Base-by-base conservation (phyloP, 2,888 invertebrate species). In the Patella ulyssiponensis region DNA sequence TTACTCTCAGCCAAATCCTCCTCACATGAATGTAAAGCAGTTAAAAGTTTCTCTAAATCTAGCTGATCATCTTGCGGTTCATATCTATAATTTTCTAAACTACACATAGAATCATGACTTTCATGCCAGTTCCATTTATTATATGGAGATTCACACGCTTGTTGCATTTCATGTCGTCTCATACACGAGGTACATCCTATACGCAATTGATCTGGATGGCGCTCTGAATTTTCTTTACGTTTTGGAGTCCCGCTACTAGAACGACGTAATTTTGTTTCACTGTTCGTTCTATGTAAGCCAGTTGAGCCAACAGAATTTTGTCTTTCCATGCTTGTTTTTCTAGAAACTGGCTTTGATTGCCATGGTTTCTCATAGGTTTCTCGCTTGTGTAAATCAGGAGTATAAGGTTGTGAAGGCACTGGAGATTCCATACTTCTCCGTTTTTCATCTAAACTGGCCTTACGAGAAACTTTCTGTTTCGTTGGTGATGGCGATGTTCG, bases 371-470 rank as follows among this genome's bases (percentile, higher is more conserved):
- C 64, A 14, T 64, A 64, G 11, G 64, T 23, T 64, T 64, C 64
- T 23, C 64, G 64, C 15, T 64, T 64, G 23, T 64, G 64, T 64
- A 64, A 64, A 64, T 64, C 64, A 12, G 64, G 64, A n/a, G 64
- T 64, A 23, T 64, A 64, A 9, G 64, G 64, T 64, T 64, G 64
- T 20, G 64, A 64, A 12, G 64, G 64, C 20, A 64, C 23, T 14
- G 64, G 64, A 9, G 64, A 64, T 23, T 64, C 64, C 64, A 64
- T 64, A 64, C 64, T 64, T 64, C 23, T 64, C 9, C 64, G 64
- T 23, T 64, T 64, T 12, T 64, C 64, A 12, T 64, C 64, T 23
- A 64, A 20, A 64, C 64, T 64, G 20, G 23, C 15, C 14, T 64
- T 64, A 20, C 64, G 20, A 11, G 64, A 64, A 20, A 64, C 64